These are phyloP conservation scores for Rhinoptilus africanus DNA, from an alignment of 2,113 vertebrate genomes.

Conservation along the genomic window DNA sequence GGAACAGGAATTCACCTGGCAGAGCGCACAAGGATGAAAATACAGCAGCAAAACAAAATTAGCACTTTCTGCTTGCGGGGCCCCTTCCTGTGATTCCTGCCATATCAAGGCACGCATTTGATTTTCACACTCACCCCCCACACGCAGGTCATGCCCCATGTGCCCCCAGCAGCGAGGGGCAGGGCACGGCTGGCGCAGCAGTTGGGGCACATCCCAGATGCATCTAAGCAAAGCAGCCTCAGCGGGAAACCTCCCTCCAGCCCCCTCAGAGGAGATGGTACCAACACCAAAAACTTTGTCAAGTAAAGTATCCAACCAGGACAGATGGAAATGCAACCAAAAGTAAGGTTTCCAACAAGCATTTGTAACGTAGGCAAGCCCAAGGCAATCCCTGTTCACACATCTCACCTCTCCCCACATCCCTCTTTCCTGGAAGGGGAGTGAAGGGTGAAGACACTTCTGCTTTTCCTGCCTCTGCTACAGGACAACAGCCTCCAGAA, in stretches of 20 bases:
- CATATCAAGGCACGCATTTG: accelerated
- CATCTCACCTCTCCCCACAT: not conserved
- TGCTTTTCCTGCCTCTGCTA: not conserved
- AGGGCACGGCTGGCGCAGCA: not conserved
- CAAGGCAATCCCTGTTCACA: not conserved
- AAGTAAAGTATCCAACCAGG: not conserved
- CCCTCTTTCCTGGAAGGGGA: not conserved
- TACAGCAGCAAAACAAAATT: not conserved
- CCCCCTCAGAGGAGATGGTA: not conserved
- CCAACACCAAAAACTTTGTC: not conserved
- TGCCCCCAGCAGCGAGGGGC: not conserved
- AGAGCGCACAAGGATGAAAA: not conserved
- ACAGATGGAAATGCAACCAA: not conserved
- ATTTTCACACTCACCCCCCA: not conserved
- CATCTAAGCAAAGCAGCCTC: not conserved
- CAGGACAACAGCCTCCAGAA: not conserved
- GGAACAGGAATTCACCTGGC: not conserved
- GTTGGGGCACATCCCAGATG: accelerated
- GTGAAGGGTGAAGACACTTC: not conserved
- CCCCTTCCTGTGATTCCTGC: not conserved
- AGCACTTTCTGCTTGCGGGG: not conserved
- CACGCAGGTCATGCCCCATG: accelerated
- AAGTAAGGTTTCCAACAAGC: not conserved
- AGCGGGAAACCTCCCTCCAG: accelerated
- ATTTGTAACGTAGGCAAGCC: not conserved